Percentiles rank a stretch among this genome's conserved stretches.
phyloP scores from a whole-genome alignment of 2,888 invertebrate species.

The Allacma fusca region DNA sequence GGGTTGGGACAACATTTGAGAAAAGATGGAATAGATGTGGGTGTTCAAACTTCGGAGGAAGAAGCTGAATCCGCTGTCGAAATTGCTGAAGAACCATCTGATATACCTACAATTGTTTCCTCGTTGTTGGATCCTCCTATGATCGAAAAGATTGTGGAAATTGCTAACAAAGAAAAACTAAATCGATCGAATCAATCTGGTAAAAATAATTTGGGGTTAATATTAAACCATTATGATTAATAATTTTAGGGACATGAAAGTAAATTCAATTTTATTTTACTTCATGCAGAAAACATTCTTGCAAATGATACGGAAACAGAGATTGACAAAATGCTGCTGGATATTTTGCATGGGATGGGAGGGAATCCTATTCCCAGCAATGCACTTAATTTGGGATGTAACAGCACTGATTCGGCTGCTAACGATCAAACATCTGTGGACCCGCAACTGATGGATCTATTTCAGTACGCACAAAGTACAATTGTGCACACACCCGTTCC shows the following conservation, averaged over 20 bases:
- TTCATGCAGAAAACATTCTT: not conserved
- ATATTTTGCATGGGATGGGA: conserved; percentile 37
- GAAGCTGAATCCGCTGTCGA: not conserved
- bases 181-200: conserved; percentile 27
- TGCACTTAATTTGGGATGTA: not conserved
- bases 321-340: conserved; percentile 39
- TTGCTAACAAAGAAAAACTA: conserved; percentile 38
- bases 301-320: conserved; percentile 25
- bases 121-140: conserved; percentile 29
- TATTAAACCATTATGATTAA: not conserved
- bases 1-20: not conserved
- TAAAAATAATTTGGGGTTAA: not conserved
- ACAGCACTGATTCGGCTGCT: not conserved
- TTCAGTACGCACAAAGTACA: conserved; percentile 48
- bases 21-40: conserved; percentile 6
- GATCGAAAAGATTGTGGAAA: conserved; percentile 32
- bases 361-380: conserved; percentile 18
- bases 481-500: conserved; percentile 42
- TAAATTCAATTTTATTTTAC: not conserved
- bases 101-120: conserved; percentile 9
- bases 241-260: not conserved
- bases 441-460: conserved; percentile 47
- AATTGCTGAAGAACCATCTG: not conserved
- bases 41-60: conserved; percentile 33
- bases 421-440: conserved; percentile 37